Evolutionary conservation across 2,888 invertebrate species (phyloP).

Genomic region (Pristionchus entomophagus): DNA sequence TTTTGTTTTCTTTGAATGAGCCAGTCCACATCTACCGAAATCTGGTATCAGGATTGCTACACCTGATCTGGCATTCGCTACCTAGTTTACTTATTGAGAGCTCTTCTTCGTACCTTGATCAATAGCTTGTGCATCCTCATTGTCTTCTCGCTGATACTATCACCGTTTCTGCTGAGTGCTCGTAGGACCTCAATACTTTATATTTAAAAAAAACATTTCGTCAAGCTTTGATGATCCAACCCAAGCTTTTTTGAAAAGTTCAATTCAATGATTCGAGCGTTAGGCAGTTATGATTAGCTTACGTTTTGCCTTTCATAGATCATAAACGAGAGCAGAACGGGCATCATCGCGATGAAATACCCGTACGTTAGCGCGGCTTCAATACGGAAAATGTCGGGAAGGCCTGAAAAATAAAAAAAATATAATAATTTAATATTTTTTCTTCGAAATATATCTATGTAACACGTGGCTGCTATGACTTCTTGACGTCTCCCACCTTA

Average conservation of each 20-base stretch:
- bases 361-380: not conserved
- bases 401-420: not conserved
- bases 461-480: no score
- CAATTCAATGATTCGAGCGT: no score
- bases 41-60: no score
- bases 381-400: not conserved
- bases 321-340: not conserved
- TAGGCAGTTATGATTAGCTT: not conserved
- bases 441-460: no score
- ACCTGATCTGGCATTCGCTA: no score
- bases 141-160: not conserved
- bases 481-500: no score
- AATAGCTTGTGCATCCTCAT: not conserved
- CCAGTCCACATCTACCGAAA: no score
- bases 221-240: not conserved
- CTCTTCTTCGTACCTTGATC: not conserved
- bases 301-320: not conserved
- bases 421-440: no score
- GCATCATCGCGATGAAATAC: not conserved
- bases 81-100: no score
- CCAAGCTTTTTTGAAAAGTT: no score
- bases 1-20: no score
- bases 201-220: not conserved
- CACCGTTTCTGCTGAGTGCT: not conserved
- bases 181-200: not conserved